Percentiles rank a stretch among this genome's conserved stretches.
These are phyloP conservation scores for Sebastes baramenuke DNA, from an alignment of 2,797 vertebrate species.

Conservation along the genomic window DNA sequence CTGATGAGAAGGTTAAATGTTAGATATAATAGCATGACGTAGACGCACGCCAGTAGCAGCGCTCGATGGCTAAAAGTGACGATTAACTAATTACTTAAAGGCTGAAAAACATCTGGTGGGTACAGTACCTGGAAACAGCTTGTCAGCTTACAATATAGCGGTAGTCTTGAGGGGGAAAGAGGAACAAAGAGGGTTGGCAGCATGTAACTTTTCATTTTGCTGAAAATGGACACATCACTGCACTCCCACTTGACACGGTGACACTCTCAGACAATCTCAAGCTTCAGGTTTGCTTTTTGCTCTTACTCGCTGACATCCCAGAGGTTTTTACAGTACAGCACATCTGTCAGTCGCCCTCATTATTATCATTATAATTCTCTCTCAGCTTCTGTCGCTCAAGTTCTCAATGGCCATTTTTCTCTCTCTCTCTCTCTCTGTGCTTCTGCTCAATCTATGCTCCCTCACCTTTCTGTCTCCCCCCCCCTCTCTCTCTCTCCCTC, in stretches of 20 bases:
- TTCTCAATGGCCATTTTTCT: background rate
- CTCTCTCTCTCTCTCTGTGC: background rate
- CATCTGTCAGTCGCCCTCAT: slow-evolving; percentile 42
- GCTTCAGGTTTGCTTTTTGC: slow-evolving; percentile 40
- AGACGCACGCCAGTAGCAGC: background rate
- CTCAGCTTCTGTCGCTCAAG: background rate
- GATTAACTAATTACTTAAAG: background rate
- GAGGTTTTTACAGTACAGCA: slow-evolving; percentile 35
- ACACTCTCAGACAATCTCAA: slow-evolving; percentile 23
- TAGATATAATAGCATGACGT: background rate
- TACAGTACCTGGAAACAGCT: background rate
- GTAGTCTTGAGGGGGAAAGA: background rate
- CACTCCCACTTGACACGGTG: slow-evolving; percentile 27
- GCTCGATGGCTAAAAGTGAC: background rate
- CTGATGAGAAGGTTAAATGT: slow-evolving; percentile 41
- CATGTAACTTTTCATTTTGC: slow-evolving; percentile 12
- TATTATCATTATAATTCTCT: slow-evolving; percentile 37
- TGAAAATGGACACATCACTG: slow-evolving; percentile 43
- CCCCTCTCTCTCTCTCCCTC: background rate
- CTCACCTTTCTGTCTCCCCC: slow-evolving; percentile 33
- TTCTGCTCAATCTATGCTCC: background rate
- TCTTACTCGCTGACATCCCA: slow-evolving; percentile 19
- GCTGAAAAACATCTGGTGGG: background rate
- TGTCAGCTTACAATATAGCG: background rate
- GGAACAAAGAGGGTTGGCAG: slow-evolving; percentile 8